Base-by-base conservation (phyloP, 2,888 invertebrate species). In the Lasioglossum pauxillum region DNA sequence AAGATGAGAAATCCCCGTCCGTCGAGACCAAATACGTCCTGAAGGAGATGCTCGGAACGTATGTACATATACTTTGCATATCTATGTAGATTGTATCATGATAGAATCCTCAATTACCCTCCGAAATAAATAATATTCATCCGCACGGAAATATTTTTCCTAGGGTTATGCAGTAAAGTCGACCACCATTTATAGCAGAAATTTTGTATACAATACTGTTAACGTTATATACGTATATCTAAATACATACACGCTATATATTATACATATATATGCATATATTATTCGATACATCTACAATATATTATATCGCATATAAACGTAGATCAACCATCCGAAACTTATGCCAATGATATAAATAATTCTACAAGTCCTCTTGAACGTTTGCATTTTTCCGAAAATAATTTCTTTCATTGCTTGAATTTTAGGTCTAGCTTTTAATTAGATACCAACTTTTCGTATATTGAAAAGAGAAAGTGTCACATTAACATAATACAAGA, bases 31-130 rank as follows among this genome's bases (percentile, higher is more conserved):
- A 98, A 96, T 99, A 98, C 95, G 96, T 96, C 94, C 96, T 99
- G 90, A 98, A 98, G 96, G 98, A 98, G 95, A 96, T 98, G 90
- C 96, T 99, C 88, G 99, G 99, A 95, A 99, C 98, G 97, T 97
- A 96, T 97, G 97, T 96, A 79, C 23, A 69, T 35, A 23, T 75
- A 38, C 7, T 57, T 57, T 57, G n/a, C 57, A 57, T n/a, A 57
- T n/a, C n/a, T n/a, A n/a, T 46, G 5, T n/a, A 57, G 53, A 23
- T 44, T 14, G 44, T 10, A 14, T 19, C 53, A 23, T n/a, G 7
- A 38, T 64, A 64, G 10, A 44, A 41, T 7, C 53, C 19, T n/a
- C 23, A 41, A 84, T 83, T 4, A 69, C 10, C 23, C 7, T 16
- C 23, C 8, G 35, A 35, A 16, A 38, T 4, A 69, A 38, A 38